phyloP scores from a whole-genome alignment of 2,797 vertebrate genomes.

The Siniperca scherzeri region DNA sequence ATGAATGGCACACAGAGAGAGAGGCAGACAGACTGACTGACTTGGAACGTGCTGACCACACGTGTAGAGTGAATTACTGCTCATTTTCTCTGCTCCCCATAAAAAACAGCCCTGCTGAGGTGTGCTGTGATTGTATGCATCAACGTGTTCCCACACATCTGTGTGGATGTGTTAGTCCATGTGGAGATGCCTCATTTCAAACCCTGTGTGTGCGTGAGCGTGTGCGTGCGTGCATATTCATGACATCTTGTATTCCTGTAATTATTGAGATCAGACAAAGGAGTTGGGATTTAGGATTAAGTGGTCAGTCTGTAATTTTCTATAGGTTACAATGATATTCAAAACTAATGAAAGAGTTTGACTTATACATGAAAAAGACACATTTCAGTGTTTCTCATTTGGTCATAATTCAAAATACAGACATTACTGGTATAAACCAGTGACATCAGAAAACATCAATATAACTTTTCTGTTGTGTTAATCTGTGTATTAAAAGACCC shows the following conservation, averaged over 20 bases:
- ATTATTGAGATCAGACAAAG: neutral
- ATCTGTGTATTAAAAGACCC: neutral
- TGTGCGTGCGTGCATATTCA: neutral
- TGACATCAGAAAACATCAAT: neutral
- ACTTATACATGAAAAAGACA: neutral
- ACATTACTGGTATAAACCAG: neutral
- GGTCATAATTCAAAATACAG: neutral
- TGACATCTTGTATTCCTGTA: neutral
- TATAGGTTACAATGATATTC: neutral
- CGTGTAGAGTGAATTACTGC: constrained; percentile 46
- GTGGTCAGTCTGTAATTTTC: neutral
- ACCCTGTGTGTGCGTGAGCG: neutral
- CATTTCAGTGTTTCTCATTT: neutral
- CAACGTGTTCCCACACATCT: neutral
- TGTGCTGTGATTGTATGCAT: constrained; percentile 32
- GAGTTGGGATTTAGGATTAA: neutral
- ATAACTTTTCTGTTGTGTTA: neutral
- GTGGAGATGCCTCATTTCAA: constrained; percentile 1
- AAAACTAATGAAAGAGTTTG: neutral
- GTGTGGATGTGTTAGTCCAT: neutral
- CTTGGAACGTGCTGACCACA: constrained; percentile 35
- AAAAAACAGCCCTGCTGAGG: constrained; percentile 22
- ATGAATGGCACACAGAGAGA: constrained; percentile 22
- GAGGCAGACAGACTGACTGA: constrained; percentile 35
- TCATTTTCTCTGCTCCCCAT: constrained; percentile 43